Percentiles rank a stretch among this genome's conserved stretches.
phyloP scores from a whole-genome alignment of 1,140 invertebrate species.

The Pseudoatta argentina region DNA sequence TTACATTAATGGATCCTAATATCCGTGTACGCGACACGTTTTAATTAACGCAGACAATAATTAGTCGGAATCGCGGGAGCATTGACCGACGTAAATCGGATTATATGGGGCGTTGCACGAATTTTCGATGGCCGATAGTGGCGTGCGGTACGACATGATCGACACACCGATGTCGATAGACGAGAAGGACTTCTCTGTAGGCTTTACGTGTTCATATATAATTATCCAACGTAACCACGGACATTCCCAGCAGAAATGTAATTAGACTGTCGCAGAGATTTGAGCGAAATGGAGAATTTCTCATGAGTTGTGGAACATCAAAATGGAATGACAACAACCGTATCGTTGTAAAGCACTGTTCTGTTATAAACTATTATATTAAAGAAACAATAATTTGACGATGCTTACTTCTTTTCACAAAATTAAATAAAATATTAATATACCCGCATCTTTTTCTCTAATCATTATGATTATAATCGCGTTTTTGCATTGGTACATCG shows the following conservation, averaged over 20 bases:
- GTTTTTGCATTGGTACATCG: constrained; percentile 47
- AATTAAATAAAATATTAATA: background rate
- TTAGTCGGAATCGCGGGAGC: constrained; percentile 68
- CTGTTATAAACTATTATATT: no score
- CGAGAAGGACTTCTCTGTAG: constrained; percentile 22
- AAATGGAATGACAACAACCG: background rate
- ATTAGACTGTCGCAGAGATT: constrained; percentile 20
- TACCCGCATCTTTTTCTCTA: background rate
- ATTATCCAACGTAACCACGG: constrained; percentile 12
- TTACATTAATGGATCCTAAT: constrained; percentile 73
- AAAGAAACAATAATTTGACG: background rate
- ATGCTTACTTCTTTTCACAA: background rate
- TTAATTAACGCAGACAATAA: constrained; percentile 75
- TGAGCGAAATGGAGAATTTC: constrained; percentile 1
- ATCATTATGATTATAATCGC: background rate
- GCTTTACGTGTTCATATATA: constrained; percentile 36
- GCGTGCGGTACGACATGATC: constrained; percentile 4
- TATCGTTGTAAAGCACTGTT: no score
- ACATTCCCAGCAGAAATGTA: constrained; percentile 1
- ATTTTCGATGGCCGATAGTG: constrained; percentile 53
- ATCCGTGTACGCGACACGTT: constrained; percentile 66
- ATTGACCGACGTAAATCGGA: constrained; percentile 69
- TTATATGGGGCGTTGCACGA: constrained; percentile 63
- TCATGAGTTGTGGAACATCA: background rate
- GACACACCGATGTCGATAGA: background rate